Evolutionary conservation across 2,797 vertebrate species (phyloP).

Genomic region (Aphelocoma californica): DNA sequence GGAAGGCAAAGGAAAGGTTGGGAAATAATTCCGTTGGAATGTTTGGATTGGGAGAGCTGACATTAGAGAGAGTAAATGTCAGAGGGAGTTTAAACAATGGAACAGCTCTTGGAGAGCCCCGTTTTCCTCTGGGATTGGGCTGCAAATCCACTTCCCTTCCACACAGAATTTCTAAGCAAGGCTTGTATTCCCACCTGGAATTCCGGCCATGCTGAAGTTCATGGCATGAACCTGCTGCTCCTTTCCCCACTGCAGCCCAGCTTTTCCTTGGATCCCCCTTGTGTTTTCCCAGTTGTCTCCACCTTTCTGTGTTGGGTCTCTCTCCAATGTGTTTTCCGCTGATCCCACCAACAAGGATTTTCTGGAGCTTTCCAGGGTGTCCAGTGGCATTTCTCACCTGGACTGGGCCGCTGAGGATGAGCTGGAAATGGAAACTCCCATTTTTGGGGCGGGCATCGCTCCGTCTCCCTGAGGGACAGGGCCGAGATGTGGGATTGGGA

Average conservation of each 20-base stretch:
- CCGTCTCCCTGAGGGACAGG: neutral
- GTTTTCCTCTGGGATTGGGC: neutral
- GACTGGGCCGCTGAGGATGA: neutral
- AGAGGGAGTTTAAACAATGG: slow-evolving; percentile 13
- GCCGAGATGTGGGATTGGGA: neutral
- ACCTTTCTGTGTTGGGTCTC: neutral
- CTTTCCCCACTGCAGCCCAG: neutral
- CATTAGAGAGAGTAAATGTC: slow-evolving; percentile 54
- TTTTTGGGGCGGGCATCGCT: accelerated
- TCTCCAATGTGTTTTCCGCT: neutral
- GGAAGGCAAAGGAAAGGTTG: slow-evolving; percentile 19
- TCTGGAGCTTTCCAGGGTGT: neutral
- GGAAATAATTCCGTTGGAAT: neutral
- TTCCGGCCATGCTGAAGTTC: accelerated
- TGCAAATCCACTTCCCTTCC: neutral
- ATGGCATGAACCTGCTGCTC: neutral
- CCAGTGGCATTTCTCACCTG: neutral
- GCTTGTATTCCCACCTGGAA: neutral
- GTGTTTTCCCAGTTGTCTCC: neutral
- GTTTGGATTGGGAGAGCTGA: slow-evolving; percentile 41
- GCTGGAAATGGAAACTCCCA: neutral
- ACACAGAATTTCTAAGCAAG: neutral
- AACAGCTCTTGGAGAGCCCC: neutral
- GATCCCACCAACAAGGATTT: neutral
- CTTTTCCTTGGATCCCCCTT: neutral